Base-by-base conservation (phyloP, 2,113 vertebrate genomes). In the Antechinus stuartii region DNA sequence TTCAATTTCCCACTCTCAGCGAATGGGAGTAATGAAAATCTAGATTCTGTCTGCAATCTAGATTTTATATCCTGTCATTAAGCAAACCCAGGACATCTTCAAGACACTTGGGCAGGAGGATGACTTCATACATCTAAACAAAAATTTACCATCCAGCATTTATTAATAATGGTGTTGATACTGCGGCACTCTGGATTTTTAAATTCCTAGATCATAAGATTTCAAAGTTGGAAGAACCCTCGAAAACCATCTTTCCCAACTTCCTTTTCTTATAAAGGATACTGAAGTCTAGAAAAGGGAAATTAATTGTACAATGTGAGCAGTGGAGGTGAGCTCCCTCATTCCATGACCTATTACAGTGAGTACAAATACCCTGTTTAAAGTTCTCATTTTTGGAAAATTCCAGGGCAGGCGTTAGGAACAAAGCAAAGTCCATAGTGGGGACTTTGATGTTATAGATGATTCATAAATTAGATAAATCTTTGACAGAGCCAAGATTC, bases 21-120 rank as follows among this genome's bases (percentile, higher is more conserved):
- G 56, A 95, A 93, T 89, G 92, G 93, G 95, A 42, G 90, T 68
- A 94, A 97, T 16, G 91, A 94, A 95, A 96, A 97, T 57, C 95
- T 92, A 2, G 94, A 49, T 96, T 97, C 94, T 94, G 89, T 91
- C 54, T 91, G 3, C 95, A 91, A 91, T 89, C 92, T 91, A 92
- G 96, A 94, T 95, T 95, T 9, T 97, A 95, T 95, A 22, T 95
- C 93, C 27, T 47, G 42, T 61, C 94, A 50, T 94, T 49, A 93
- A 96, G 91, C n/a, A 95, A 61, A 95, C 94, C 53, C 90, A 89
- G 53, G 27, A 91, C 42, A 68, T 91, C 14, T 92, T 93, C 68
- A 84, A 42, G 68, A n/a, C n/a, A 42, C 35, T 8, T 22, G 22
- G 3, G 68, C 54, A 55, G 54, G 3, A 84, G n/a, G 68, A 22